A percentile compares a stretch with the other conserved stretches of the same genome.
phyloP scores from a whole-genome alignment of 92 coral and sea anemone species.

The Actinostola sp. region DNA sequence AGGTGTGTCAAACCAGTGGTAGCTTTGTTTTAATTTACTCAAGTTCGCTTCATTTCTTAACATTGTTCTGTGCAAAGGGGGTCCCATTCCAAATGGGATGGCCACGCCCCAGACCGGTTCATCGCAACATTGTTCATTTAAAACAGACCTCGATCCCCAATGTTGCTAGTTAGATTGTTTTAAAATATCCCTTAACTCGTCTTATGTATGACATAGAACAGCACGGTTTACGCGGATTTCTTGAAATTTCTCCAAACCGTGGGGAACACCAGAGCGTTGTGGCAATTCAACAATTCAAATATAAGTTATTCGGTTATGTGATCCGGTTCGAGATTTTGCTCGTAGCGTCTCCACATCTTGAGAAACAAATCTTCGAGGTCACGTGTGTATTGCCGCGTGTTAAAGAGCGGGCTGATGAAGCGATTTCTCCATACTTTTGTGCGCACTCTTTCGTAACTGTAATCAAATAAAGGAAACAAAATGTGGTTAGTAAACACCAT shows the following conservation, averaged over 20 bases:
- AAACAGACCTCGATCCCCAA: no score
- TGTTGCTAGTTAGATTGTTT: no score
- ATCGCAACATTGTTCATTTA: no score
- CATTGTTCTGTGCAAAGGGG: constrained; percentile 14
- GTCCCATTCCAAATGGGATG: not conserved
- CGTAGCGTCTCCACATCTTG: constrained; percentile 89
- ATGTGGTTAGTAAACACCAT: no score
- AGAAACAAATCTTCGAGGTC: constrained; percentile 76
- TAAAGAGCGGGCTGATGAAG: constrained; percentile 83
- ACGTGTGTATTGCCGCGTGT: constrained; percentile 86
- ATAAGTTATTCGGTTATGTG: constrained; percentile 60
- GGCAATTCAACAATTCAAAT: constrained; percentile 1
- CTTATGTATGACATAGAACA: constrained; percentile 3
- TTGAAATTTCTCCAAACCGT: not conserved
- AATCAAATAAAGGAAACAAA: not conserved
- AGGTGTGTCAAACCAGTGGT: not conserved
- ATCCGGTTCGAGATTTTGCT: constrained; percentile 63
- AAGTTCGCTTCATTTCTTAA: not conserved
- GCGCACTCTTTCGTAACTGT: constrained; percentile 70
- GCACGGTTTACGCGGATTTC: not conserved
- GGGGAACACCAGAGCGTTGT: not conserved
- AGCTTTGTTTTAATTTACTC: not conserved
- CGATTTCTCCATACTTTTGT: constrained; percentile 90
- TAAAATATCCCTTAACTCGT: not conserved
- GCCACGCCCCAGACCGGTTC: not conserved